phyloP scores from a whole-genome alignment of 2,888 invertebrate species.

The Latheticus oryzae region DNA sequence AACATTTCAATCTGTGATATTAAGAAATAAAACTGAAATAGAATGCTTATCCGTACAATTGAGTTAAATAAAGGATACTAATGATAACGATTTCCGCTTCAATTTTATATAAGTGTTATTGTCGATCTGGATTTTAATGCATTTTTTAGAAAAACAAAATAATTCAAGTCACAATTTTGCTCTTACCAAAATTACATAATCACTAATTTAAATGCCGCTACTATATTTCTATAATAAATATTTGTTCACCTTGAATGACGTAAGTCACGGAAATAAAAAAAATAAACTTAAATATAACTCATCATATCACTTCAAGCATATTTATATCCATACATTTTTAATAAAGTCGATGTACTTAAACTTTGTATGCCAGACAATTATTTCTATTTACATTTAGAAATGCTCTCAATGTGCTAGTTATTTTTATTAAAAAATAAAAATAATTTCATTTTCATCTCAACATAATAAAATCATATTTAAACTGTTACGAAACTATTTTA shows the following conservation, averaged over 20 bases:
- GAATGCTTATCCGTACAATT: no score
- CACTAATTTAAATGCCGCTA: no score
- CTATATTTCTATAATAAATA: slow-evolving; percentile 10
- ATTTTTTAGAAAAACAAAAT: neutral
- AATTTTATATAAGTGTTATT: no score
- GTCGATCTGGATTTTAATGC: slow-evolving; percentile 1
- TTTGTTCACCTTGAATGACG: slow-evolving; percentile 35
- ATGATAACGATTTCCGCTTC: no score
- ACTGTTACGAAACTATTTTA: slow-evolving; percentile 35
- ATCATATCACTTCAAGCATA: no score
- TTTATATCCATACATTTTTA: slow-evolving; percentile 21
- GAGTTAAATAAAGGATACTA: slow-evolving; percentile 23
- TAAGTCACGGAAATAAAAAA: slow-evolving; percentile 30
- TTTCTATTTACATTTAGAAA: neutral
- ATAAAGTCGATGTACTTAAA: slow-evolving; percentile 18
- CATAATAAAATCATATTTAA: slow-evolving; percentile 31
- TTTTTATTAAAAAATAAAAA: neutral
- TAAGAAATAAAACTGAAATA: no score
- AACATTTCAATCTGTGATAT: no score
- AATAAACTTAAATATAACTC: no score
- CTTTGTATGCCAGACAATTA: slow-evolving; percentile 10
- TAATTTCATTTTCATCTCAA: slow-evolving; percentile 5
- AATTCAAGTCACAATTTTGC: no score
- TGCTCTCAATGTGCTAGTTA: neutral
- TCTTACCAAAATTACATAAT: no score